phyloP scores from a whole-genome alignment of 2,113 vertebrate genomes.

The Orientallactaga bullata region DNA sequence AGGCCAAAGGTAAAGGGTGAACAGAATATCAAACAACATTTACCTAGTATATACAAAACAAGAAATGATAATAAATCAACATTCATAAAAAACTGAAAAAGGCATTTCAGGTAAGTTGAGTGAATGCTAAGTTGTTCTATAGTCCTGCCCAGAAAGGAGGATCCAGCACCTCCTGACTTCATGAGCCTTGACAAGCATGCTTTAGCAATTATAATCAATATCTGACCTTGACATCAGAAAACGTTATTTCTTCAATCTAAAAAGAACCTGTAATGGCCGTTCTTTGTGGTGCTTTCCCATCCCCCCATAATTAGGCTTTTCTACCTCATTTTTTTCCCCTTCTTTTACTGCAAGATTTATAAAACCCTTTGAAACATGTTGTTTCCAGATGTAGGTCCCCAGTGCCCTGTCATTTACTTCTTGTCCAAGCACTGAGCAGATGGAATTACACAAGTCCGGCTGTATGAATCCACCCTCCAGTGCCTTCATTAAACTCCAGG shows the following conservation, averaged over 20 bases:
- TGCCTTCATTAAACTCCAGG: conserved; percentile 77
- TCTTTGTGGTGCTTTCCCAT: conserved; percentile 33
- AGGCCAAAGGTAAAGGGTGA: no score
- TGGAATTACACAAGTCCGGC: conserved; percentile 75
- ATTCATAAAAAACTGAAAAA: background rate
- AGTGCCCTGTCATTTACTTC: conserved; percentile 81
- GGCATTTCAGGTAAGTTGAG: background rate
- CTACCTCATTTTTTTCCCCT: background rate
- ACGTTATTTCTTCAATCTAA: conserved; percentile 64
- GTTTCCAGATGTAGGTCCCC: conserved; percentile 86
- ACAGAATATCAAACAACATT: no score
- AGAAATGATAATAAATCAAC: background rate
- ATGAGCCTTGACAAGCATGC: background rate
- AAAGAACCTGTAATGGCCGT: background rate
- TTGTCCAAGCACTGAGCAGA: conserved; percentile 78
- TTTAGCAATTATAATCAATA: conserved; percentile 64
- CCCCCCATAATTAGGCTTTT: conserved; percentile 33
- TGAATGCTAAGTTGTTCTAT: background rate
- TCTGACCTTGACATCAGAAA: conserved; percentile 39
- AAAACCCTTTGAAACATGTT: conserved; percentile 86
- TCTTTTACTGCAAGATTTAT: conserved; percentile 80
- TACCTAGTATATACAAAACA: no score
- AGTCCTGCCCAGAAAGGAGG: background rate
- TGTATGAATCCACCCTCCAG: conserved; percentile 55
- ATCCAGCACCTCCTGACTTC: conserved; percentile 49